A percentile compares a stretch with the other conserved stretches of the same genome.
Evolutionary conservation across 2,113 vertebrate species (phyloP).

Genomic region (Orycteropus afer): DNA sequence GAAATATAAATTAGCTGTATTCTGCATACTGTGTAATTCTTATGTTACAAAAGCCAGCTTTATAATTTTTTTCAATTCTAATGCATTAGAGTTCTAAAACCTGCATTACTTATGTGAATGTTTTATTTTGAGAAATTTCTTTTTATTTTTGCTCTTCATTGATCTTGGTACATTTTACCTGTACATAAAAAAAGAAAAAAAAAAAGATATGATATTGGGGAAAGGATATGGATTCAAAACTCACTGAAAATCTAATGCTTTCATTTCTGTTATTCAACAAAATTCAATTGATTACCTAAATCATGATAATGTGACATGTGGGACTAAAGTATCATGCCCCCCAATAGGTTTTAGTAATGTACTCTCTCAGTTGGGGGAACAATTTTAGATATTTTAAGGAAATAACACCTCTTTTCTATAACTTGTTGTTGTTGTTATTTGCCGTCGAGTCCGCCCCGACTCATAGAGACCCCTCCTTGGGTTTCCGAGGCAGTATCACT

Average conservation of each 20-base stretch:
- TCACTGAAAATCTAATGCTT: constrained; percentile 23
- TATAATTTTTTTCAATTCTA: not conserved
- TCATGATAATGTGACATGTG: constrained; percentile 36
- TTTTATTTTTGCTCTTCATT: not conserved
- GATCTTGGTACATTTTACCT: not conserved
- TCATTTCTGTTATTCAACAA: constrained; percentile 43
- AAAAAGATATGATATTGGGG: constrained; percentile 41
- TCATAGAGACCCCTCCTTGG: too few species aligned
- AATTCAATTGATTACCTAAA: constrained; percentile 29
- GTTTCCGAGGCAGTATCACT: too few species aligned
- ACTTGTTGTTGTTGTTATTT: not conserved
- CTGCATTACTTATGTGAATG: not conserved
- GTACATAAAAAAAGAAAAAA: not conserved
- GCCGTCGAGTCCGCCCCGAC: too few species aligned
- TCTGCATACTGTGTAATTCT: not conserved
- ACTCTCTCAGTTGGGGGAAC: not conserved
- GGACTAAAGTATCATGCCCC: not conserved
- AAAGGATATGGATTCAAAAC: constrained; percentile 39
- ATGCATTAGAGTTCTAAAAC: constrained; percentile 9
- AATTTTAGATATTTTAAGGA: not conserved
- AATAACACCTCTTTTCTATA: not conserved
- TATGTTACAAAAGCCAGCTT: not conserved
- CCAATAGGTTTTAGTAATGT: not conserved
- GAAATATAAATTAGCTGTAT: not conserved
- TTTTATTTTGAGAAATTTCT: not conserved